Percentiles rank a stretch among this genome's conserved stretches.
These are phyloP conservation scores for Halcyon senegalensis DNA, from an alignment of 2,113 vertebrate species.

Conservation along the genomic window DNA sequence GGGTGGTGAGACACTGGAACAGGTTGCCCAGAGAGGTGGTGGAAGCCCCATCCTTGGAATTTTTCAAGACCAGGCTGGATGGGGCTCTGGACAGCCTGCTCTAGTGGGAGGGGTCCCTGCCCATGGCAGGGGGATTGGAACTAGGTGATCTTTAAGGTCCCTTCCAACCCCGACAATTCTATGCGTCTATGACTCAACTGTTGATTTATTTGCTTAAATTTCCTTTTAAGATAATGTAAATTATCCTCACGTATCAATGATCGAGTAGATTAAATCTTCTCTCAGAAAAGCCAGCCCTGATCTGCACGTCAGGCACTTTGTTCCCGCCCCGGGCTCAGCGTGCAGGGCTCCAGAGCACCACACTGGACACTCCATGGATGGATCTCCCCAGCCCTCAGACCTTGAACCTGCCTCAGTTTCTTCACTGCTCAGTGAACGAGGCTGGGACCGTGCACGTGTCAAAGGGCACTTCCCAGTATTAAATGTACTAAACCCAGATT, in stretches of 20 bases:
- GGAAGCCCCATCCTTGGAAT: no score
- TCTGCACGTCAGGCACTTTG: background rate
- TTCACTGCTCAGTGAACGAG: background rate
- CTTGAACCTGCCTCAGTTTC: background rate
- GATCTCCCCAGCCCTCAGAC: background rate
- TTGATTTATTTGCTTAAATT: background rate
- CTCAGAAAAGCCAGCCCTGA: background rate
- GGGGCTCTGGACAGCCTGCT: no score
- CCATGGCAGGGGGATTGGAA: no score
- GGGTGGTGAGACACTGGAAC: no score
- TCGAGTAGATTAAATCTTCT: background rate
- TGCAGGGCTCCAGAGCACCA: background rate
- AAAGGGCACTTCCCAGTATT: background rate
- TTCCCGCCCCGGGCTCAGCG: background rate
- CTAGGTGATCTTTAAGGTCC: no score
- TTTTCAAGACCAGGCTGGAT: no score
- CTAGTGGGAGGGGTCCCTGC: no score
- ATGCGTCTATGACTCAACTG: background rate
- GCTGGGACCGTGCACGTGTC: background rate
- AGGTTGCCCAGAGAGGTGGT: no score
- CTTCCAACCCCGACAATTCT: no score
- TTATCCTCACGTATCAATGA: background rate
- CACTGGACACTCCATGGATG: background rate
- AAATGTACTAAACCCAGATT: background rate
- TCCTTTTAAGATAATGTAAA: background rate